phyloP scores from a whole-genome alignment of 2,888 invertebrate species.

The Strigamia transsilvanica region DNA sequence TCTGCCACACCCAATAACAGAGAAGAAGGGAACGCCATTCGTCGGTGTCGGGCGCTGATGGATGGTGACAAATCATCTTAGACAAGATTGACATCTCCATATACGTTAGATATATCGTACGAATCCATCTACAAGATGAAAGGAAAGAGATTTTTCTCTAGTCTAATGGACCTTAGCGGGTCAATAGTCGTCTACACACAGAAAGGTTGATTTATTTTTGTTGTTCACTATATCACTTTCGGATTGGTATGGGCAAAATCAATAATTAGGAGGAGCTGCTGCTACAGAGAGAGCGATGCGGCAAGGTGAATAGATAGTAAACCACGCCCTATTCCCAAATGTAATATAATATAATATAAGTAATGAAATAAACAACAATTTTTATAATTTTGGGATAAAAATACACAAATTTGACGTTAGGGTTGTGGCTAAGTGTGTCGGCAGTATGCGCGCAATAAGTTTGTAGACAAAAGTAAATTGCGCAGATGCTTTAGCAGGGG shows the following conservation, averaged over 20 bases:
- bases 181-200: conserved; percentile 23
- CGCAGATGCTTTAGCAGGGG: conserved; percentile 18
- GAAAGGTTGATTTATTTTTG: conserved; percentile 19
- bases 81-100: conserved; percentile 46
- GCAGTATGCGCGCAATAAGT: not conserved
- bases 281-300: not conserved
- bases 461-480: conserved; percentile 15
- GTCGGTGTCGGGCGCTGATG: not conserved
- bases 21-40: conserved; percentile 27
- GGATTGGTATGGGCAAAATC: not conserved
- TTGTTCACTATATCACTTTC: not conserved
- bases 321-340: not conserved
- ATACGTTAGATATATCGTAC: conserved; percentile 16
- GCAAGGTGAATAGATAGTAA: not conserved
- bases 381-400: not conserved
- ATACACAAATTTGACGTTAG: not conserved
- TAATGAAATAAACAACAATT: no score
- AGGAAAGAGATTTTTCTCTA: conserved; percentile 28
- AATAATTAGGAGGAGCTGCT: not conserved
- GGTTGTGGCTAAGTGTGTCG: not conserved
- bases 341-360: not conserved
- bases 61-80: conserved; percentile 42
- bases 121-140: conserved; percentile 39
- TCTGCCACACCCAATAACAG: conserved; percentile 48
- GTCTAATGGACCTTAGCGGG: conserved; percentile 31